phyloP scores from a whole-genome alignment of 1,140 invertebrate species.

The Temnothorax nylanderi region DNA sequence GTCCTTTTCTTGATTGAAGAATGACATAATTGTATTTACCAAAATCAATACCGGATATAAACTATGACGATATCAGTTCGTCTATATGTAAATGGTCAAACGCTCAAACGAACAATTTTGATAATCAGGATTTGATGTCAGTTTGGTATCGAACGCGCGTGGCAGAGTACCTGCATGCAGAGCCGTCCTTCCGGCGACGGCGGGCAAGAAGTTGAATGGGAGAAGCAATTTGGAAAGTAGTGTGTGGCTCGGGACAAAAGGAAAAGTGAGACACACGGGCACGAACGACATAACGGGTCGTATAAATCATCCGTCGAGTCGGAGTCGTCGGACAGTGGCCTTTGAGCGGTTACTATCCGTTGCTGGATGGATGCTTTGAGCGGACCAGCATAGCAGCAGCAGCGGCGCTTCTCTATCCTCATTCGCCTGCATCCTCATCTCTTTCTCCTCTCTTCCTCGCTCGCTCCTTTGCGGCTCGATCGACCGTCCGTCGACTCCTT shows the following conservation, averaged over 20 bases:
- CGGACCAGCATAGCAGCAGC: conserved; percentile 43
- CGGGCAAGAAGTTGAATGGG: conserved; percentile 69
- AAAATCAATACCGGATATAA: background rate
- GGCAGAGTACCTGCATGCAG: background rate
- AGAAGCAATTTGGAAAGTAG: conserved; percentile 73
- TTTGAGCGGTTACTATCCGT: conserved; percentile 74
- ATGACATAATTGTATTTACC: conserved; percentile 20
- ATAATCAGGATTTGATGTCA: conserved; percentile 3
- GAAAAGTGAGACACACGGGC: conserved; percentile 77
- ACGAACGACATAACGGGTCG: conserved; percentile 78
- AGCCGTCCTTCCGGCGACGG: conserved; percentile 1
- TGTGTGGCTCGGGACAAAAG: conserved; percentile 74
- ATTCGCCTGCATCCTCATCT: conserved; percentile 16
- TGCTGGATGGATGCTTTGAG: conserved; percentile 72
- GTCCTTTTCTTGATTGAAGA: background rate
- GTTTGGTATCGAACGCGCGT: background rate
- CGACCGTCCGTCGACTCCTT: conserved; percentile 74
- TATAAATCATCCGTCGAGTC: conserved; percentile 81
- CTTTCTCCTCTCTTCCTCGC: conserved; percentile 9
- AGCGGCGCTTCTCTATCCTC: conserved; percentile 43
- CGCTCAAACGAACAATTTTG: background rate
- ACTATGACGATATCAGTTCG: background rate
- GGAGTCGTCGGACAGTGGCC: conserved; percentile 81
- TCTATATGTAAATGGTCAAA: background rate
- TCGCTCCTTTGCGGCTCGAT: conserved; percentile 46